Percentiles rank a stretch among this genome's conserved stretches.
phyloP scores from a whole-genome alignment of 2,888 invertebrate genomes.

The Tipula vernalis region DNA sequence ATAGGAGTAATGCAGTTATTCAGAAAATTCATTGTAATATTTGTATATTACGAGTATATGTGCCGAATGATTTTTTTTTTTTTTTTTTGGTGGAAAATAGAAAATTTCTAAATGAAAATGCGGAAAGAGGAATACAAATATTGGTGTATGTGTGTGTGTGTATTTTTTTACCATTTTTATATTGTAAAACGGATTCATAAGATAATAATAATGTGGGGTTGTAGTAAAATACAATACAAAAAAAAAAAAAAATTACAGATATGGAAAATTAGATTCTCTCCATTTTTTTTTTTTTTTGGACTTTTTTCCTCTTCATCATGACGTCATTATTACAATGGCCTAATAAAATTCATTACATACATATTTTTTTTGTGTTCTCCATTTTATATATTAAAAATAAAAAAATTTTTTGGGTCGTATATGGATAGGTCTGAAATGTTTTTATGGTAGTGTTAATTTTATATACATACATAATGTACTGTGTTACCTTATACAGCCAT shows the following conservation, averaged over 20 bases:
- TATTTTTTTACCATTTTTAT: not conserved
- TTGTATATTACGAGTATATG: not conserved
- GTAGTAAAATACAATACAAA: not conserved
- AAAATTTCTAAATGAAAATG: not conserved
- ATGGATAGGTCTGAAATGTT: not conserved
- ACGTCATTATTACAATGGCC: conserved; percentile 4
- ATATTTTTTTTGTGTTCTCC: not conserved
- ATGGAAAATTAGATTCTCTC: not conserved
- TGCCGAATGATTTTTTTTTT: not conserved
- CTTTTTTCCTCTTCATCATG: not conserved
- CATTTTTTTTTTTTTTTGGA: not conserved
- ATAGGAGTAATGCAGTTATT: not conserved
- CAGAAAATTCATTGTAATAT: not conserved
- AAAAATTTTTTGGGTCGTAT: not conserved
- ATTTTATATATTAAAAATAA: not conserved
- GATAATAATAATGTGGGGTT: not conserved
- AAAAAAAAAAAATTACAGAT: not conserved
- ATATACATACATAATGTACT: not conserved
- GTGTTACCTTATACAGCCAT: not conserved
- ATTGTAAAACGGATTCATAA: not conserved
- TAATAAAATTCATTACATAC: not conserved
- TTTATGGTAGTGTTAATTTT: not conserved
- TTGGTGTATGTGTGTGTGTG: not conserved
- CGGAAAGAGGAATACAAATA: not conserved
- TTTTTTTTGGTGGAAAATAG: not conserved